These are phyloP conservation scores for Tolmerus cingulatus DNA, from an alignment of 2,888 invertebrate genomes.

Conservation along the genomic window DNA sequence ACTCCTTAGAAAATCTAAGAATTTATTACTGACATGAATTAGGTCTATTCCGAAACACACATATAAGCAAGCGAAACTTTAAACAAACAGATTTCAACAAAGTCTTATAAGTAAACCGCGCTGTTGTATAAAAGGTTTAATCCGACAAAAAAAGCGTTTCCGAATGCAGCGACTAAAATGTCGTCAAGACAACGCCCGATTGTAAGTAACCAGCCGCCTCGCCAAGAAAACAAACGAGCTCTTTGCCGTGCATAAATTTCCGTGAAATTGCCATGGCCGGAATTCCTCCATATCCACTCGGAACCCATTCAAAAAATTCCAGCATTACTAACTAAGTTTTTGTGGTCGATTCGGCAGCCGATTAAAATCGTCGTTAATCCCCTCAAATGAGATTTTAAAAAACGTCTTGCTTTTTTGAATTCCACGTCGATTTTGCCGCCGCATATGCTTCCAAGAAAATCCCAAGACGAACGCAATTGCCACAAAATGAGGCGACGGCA, in stretches of 20 bases:
- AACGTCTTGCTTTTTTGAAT: neutral
- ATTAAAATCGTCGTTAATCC: neutral
- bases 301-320: neutral
- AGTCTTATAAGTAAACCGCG: neutral
- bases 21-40: neutral
- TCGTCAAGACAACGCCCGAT: neutral
- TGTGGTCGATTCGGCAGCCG: neutral
- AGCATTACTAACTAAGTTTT: neutral
- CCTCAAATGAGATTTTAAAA: neutral
- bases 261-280: neutral
- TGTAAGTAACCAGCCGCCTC: neutral
- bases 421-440: neutral
- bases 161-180: neutral
- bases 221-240: neutral
- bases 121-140: neutral
- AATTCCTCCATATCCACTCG: neutral
- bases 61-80: neutral
- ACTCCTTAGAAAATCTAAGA: neutral
- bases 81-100: neutral
- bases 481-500: neutral
- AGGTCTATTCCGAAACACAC: neutral
- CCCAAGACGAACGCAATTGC: neutral
- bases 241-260: neutral
- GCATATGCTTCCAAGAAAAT: neutral
- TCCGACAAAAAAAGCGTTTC: neutral